phyloP scores from a whole-genome alignment of 2,888 invertebrate genomes.

The Drosophila cognata region DNA sequence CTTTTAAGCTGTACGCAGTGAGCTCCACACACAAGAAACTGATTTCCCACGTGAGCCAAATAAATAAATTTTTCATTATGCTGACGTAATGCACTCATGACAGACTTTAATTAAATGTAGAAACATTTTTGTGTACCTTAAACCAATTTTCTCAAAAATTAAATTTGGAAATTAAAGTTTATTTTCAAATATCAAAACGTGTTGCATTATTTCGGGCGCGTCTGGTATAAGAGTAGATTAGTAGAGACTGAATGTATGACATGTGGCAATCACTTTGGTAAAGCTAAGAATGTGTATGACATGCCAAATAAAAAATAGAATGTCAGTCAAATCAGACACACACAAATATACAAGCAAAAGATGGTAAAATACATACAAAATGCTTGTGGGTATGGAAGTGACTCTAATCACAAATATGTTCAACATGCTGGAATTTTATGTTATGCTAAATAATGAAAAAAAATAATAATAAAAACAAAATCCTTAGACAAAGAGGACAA shows the following conservation, averaged over 20 bases:
- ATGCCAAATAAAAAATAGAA: conserved; percentile 5
- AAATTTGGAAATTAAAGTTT: background rate
- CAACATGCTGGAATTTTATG: conserved; percentile 21
- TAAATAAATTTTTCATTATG: background rate
- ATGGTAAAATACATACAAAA: background rate
- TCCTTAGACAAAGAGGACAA: background rate
- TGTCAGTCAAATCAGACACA: background rate
- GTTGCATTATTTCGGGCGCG: conserved; percentile 51
- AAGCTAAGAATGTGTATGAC: conserved; percentile 9
- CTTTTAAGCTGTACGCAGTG: background rate
- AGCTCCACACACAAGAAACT: background rate
- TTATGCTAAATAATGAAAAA: conserved; percentile 12
- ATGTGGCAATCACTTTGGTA: conserved; percentile 13
- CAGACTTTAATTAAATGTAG: background rate
- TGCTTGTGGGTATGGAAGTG: conserved; percentile 14
- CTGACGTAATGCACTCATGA: background rate
- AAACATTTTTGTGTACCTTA: background rate
- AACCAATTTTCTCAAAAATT: background rate
- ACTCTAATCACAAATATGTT: conserved; percentile 30
- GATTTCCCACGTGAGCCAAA: background rate
- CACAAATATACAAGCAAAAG: background rate
- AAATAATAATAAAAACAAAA: background rate
- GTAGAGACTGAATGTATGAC: conserved; percentile 1
- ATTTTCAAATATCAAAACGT: conserved; percentile 2
- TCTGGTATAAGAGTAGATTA: conserved; percentile 27